These are phyloP conservation scores for Nycticebus coucang DNA, from an alignment of 2,113 vertebrate genomes.

Conservation along the genomic window DNA sequence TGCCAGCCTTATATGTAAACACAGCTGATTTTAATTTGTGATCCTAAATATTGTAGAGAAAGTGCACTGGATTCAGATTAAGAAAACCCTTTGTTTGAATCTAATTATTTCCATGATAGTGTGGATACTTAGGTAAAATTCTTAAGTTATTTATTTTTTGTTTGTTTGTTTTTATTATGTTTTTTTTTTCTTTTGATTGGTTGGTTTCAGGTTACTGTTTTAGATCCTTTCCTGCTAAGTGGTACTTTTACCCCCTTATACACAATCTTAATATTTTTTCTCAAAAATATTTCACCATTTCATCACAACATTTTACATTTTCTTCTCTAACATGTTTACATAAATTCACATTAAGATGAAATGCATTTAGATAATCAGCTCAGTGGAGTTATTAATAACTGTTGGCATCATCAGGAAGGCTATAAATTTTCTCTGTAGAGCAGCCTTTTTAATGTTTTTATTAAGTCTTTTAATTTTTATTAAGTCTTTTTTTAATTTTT, in stretches of 20 bases:
- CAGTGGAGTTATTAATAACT: not conserved
- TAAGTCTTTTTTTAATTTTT: not conserved
- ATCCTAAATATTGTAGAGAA: not conserved
- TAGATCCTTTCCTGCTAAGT: constrained; percentile 20
- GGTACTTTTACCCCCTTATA: not conserved
- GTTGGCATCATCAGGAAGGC: not conserved
- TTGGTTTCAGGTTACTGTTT: not conserved
- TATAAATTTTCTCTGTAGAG: not conserved
- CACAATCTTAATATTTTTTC: constrained; percentile 26
- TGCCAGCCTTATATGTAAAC: not conserved
- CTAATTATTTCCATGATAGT: not conserved
- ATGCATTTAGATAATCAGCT: not conserved
- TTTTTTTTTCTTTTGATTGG: not conserved
- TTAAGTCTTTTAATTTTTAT: too few species aligned
- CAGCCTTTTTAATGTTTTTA: not conserved
- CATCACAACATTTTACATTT: not conserved
- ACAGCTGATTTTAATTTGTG: not conserved
- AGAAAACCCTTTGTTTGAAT: not conserved
- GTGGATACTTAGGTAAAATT: not conserved
- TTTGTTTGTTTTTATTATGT: too few species aligned
- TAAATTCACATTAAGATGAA: constrained; percentile 6
- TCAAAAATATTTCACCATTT: not conserved
- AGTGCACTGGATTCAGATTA: not conserved
- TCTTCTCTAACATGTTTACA: constrained; percentile 8
- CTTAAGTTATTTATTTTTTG: not conserved